These are phyloP conservation scores for Drosophila crucigera DNA, from an alignment of 2,888 invertebrate genomes.

Conservation along the genomic window DNA sequence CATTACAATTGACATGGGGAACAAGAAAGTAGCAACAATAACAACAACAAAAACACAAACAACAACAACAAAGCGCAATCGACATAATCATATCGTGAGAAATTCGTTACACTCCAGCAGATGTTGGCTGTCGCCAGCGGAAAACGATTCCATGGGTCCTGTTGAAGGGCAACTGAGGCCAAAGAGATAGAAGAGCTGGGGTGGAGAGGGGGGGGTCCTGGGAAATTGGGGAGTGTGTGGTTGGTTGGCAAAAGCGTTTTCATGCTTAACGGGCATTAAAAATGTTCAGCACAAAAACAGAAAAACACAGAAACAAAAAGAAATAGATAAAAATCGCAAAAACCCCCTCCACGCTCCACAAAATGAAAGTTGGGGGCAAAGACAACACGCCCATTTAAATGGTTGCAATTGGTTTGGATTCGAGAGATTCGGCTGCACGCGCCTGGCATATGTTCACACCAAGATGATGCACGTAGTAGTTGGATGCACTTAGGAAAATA, in stretches of 20 bases:
- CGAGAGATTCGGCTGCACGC: constrained; percentile 54
- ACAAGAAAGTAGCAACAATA: constrained; percentile 60
- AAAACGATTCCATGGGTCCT: constrained; percentile 44
- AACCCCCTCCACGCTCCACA: neutral
- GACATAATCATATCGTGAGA: constrained; percentile 85
- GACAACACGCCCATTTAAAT: constrained; percentile 57
- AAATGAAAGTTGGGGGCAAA: constrained; percentile 15
- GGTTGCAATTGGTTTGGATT: constrained; percentile 43
- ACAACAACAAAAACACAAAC: constrained; percentile 47
- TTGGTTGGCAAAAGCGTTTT: constrained; percentile 72
- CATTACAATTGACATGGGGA: constrained; percentile 27
- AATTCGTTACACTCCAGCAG: constrained; percentile 83
- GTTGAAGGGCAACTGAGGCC: constrained; percentile 70
- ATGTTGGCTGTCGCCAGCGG: constrained; percentile 67
- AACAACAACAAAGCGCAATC: constrained; percentile 69
- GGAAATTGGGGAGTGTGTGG: constrained; percentile 15
- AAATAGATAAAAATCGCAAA: constrained; percentile 71
- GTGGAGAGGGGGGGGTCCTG: constrained; percentile 2
- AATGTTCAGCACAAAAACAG: constrained; percentile 71
- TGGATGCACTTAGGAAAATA: neutral
- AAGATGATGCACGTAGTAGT: constrained; percentile 60
- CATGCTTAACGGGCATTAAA: constrained; percentile 80
- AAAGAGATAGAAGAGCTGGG: constrained; percentile 18
- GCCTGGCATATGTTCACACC: constrained; percentile 85
- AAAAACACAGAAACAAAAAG: constrained; percentile 40